phyloP scores from a whole-genome alignment of 2,888 invertebrate species.

The Melieria picta region DNA sequence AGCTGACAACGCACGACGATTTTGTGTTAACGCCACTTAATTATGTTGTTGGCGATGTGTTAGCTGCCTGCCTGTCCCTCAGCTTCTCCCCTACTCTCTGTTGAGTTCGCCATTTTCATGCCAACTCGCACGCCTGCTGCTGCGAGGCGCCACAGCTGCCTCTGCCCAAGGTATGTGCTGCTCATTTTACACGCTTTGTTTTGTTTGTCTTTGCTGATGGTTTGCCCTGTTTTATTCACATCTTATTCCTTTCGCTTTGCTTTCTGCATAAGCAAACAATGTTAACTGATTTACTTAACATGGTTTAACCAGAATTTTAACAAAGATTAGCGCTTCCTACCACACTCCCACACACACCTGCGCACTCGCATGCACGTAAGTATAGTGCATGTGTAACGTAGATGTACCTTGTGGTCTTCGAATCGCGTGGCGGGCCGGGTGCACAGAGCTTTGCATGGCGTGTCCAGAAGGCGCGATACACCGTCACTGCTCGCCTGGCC shows the following conservation, averaged over 20 bases:
- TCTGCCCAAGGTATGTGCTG: background rate
- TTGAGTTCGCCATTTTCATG: background rate
- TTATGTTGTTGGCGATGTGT: constrained; percentile 9
- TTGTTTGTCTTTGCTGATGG: background rate
- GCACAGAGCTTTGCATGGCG: too few species aligned
- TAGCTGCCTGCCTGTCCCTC: background rate
- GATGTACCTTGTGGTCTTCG: too few species aligned
- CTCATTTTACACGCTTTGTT: background rate
- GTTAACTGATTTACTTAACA: constrained; percentile 4
- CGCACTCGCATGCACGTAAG: background rate
- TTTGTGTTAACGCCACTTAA: constrained; percentile 10
- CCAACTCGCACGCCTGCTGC: too few species aligned
- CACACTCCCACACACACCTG: too few species aligned
- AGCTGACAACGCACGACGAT: background rate
- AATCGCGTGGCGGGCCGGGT: too few species aligned
- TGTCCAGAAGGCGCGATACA: too few species aligned
- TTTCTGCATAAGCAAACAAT: background rate
- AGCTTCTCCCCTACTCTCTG: background rate
- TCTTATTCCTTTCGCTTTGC: background rate
- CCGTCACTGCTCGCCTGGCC: too few species aligned
- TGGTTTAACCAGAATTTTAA: constrained; percentile 2
- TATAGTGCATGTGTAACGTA: background rate
- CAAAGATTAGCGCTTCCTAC: constrained; percentile 2
- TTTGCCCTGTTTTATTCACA: background rate
- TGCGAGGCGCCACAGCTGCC: too few species aligned